These are phyloP conservation scores for Aurelia aurita DNA, from an alignment of 30 jellyfish, hydroid and myxozoan species.

Conservation along the genomic window DNA sequence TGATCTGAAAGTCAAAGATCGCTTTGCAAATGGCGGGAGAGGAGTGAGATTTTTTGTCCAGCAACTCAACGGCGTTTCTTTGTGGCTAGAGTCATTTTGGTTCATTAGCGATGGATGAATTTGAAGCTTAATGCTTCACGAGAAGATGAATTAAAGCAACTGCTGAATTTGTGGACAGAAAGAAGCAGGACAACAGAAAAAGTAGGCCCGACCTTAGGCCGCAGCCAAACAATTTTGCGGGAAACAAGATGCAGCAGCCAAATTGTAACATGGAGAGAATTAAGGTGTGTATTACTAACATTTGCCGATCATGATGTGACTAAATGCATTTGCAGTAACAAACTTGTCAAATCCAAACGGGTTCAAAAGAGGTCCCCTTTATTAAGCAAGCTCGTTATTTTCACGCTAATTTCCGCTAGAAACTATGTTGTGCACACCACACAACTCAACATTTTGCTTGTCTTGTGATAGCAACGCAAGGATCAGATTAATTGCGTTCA, in stretches of 20 bases:
- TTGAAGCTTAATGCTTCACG: too few relatives aligned
- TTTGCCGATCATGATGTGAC: background rate
- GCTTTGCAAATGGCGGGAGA: slow-evolving; percentile 10
- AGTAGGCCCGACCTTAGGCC: background rate
- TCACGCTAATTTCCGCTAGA: too few relatives aligned
- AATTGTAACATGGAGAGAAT: slow-evolving; percentile 52
- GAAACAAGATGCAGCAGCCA: slow-evolving; percentile 34
- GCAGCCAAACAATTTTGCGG: too few relatives aligned
- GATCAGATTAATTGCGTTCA: too few relatives aligned
- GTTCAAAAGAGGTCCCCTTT: too few relatives aligned
- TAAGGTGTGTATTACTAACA: slow-evolving; percentile 17
- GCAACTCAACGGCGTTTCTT: background rate
- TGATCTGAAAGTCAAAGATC: slow-evolving; percentile 28
- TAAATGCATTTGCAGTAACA: background rate
- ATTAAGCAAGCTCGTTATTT: too few relatives aligned
- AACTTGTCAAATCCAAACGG: background rate
- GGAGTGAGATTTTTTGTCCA: background rate
- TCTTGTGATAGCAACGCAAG: too few relatives aligned
- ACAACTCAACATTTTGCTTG: too few relatives aligned
- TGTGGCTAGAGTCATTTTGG: background rate
- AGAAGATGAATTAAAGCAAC: too few relatives aligned
- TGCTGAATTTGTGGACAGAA: too few relatives aligned
- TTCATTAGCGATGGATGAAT: too few relatives aligned
- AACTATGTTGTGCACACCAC: too few relatives aligned
- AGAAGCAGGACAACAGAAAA: background rate